These are phyloP conservation scores for Chironomus riparius DNA, from an alignment of 2,888 invertebrate genomes.

Conservation along the genomic window DNA sequence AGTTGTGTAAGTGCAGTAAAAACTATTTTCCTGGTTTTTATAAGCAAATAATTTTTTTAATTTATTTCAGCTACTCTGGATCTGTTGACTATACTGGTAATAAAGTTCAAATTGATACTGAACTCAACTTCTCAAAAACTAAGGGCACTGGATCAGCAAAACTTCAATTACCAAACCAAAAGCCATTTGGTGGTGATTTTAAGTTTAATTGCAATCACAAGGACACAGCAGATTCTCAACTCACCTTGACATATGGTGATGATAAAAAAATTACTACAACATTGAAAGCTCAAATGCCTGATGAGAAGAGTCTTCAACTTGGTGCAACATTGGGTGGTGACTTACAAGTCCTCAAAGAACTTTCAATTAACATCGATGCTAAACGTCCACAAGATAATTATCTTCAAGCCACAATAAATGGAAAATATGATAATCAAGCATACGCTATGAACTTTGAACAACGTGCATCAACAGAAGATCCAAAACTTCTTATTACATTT, in stretches of 20 bases:
- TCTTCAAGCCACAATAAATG: constrained; percentile 38
- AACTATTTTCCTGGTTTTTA: too few relatives aligned
- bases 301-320: constrained; percentile 41
- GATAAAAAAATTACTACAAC: constrained; percentile 41
- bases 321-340: constrained; percentile 43
- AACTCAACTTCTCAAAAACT: constrained; percentile 33
- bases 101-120: constrained; percentile 27
- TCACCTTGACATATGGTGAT: constrained; percentile 36
- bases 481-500: constrained; percentile 48
- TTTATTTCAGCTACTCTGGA: neutral
- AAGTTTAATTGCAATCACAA: constrained; percentile 32
- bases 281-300: constrained; percentile 35
- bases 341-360: constrained; percentile 45
- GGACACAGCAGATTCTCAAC: constrained; percentile 32
- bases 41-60: neutral
- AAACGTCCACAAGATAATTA: constrained; percentile 39
- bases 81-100: neutral
- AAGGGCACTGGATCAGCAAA: constrained; percentile 33
- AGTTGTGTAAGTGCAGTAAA: constrained; percentile 2
- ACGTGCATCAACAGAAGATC: constrained; percentile 47
- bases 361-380: constrained; percentile 44
- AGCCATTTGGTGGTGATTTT: constrained; percentile 35
- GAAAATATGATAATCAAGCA: constrained; percentile 50
- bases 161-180: constrained; percentile 28
- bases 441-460: constrained; percentile 49